phyloP scores from a whole-genome alignment of 2,888 invertebrate species.

The Ferrisia virgata region DNA sequence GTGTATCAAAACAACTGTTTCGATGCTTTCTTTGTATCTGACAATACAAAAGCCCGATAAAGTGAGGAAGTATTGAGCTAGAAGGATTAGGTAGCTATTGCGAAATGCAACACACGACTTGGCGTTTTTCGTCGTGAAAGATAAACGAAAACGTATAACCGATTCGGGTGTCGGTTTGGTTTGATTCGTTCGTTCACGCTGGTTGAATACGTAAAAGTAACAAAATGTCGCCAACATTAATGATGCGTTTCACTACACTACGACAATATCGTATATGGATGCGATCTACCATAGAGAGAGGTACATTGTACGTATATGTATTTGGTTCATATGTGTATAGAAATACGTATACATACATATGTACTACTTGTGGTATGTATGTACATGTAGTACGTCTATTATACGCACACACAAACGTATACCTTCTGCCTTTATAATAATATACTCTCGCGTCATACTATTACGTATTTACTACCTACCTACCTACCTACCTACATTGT shows the following conservation, averaged over 20 bases:
- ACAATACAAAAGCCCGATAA: not conserved
- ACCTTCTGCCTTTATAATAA: not conserved
- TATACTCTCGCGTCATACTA: not conserved
- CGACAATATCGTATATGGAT: not conserved
- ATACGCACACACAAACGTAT: too few species aligned
- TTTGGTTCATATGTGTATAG: not conserved
- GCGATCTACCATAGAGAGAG: too few species aligned
- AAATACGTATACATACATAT: not conserved
- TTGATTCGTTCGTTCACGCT: not conserved
- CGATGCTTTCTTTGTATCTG: not conserved
- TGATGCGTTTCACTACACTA: not conserved
- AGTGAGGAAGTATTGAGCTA: not conserved
- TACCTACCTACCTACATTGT: not conserved
- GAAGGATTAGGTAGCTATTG: not conserved
- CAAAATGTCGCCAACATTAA: constrained; percentile 23
- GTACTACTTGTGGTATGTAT: not conserved
- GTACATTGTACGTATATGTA: not conserved
- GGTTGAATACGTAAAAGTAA: not conserved
- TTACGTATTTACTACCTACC: not conserved
- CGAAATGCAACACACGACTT: not conserved
- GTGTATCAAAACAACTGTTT: not conserved
- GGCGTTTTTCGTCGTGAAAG: not conserved
- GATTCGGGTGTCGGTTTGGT: not conserved
- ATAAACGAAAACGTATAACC: not conserved
- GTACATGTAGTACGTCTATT: too few species aligned